Conservation (phyloP, 1,140 invertebrate species). For the Macrostomum lignano region DNA sequence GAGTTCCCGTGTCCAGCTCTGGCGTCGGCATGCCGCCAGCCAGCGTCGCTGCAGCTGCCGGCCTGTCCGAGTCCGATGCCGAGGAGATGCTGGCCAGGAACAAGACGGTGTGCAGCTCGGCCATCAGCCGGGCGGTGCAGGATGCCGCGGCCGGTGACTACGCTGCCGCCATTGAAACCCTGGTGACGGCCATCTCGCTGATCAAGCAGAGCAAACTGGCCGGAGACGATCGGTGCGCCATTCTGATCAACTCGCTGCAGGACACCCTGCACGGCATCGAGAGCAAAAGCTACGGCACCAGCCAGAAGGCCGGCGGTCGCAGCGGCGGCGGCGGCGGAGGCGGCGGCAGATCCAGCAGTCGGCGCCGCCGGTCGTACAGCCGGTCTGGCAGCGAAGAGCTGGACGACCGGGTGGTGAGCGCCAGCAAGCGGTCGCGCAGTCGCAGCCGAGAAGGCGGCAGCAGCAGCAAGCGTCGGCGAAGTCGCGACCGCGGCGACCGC, state of each 20-base stretch:
- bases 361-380: no score
- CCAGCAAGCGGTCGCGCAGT: no score
- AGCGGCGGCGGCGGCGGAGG: no score
- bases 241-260: constrained; percentile 69
- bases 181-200: constrained; percentile 85
- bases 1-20: no score
- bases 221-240: constrained; percentile 67
- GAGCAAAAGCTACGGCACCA: constrained; percentile 60
- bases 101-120: constrained; percentile 75
- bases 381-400: no score
- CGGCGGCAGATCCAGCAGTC: no score
- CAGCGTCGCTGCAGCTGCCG: neutral
- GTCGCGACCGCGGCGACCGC: no score
- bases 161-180: constrained; percentile 46
- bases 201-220: constrained; percentile 95
- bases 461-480: no score
- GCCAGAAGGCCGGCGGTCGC: no score
- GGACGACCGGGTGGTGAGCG: no score
- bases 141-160: constrained; percentile 57
- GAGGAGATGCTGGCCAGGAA: constrained; percentile 92
- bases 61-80: constrained; percentile 65
- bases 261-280: constrained; percentile 89
- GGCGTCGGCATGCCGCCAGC: no score
- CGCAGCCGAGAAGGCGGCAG: no score
- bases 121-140: constrained; percentile 75